These are phyloP conservation scores for Eurystomus glaucurus DNA, from an alignment of 2,797 vertebrate genomes.

Conservation along the genomic window DNA sequence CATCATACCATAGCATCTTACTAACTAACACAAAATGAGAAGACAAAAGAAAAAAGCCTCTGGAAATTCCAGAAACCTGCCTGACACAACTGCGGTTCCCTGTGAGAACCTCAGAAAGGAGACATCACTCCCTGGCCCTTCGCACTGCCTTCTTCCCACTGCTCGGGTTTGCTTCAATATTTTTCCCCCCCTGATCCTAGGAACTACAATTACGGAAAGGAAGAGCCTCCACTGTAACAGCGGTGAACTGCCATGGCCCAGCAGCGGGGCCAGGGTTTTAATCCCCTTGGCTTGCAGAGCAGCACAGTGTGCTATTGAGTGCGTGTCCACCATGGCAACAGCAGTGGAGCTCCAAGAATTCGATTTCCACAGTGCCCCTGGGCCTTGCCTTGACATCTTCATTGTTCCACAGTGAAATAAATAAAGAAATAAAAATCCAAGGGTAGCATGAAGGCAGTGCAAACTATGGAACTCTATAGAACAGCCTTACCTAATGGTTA, in stretches of 20 bases:
- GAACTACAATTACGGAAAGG: neutral
- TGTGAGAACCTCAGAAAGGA: neutral
- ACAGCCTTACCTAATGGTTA: slow-evolving; percentile 43
- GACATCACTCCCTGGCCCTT: neutral
- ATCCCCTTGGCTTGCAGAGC: slow-evolving; percentile 76
- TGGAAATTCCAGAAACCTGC: neutral
- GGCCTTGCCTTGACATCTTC: slow-evolving; percentile 85
- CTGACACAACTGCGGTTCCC: neutral
- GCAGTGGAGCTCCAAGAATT: slow-evolving; percentile 81
- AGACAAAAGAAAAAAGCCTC: neutral
- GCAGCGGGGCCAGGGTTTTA: slow-evolving; percentile 62
- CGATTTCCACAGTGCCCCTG: slow-evolving; percentile 83
- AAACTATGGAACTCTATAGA: neutral
- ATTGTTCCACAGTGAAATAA: slow-evolving; percentile 76
- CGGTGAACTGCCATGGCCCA: slow-evolving; percentile 11
- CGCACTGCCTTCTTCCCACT: neutral
- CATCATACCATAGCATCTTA: accelerated
- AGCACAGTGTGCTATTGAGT: slow-evolving; percentile 75
- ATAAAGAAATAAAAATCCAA: slow-evolving; percentile 9
- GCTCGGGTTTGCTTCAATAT: neutral
- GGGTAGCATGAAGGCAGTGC: neutral
- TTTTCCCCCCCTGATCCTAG: neutral
- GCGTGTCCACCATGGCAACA: slow-evolving; percentile 88
- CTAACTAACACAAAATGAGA: neutral
- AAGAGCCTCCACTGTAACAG: neutral